Percentiles rank a stretch among this genome's conserved stretches.
These are phyloP conservation scores for Drosophila triauraria DNA, from an alignment of 1,140 invertebrate species.

Conservation along the genomic window DNA sequence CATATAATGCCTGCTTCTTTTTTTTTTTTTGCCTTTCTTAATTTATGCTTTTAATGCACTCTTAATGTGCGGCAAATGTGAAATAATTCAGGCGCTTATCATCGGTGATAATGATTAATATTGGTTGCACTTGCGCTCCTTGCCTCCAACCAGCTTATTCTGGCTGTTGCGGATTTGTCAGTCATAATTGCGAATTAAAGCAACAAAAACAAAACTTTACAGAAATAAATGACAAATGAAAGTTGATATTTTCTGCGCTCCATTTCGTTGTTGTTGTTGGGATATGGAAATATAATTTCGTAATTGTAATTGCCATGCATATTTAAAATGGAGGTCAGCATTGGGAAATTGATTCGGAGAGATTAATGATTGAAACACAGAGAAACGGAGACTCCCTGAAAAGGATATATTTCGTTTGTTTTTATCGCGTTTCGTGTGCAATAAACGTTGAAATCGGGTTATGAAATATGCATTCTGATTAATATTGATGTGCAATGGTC, in stretches of 20 bases:
- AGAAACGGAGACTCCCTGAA: constrained; percentile 12
- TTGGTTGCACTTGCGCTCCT: constrained; percentile 43
- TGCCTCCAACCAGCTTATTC: constrained; percentile 5
- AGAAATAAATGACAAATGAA: constrained; percentile 58
- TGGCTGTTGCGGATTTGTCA: constrained; percentile 46
- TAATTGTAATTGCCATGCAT: constrained; percentile 60
- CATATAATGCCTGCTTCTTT: neutral
- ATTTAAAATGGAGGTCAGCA: constrained; percentile 62
- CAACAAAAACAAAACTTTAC: constrained; percentile 31
- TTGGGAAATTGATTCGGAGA: constrained; percentile 47
- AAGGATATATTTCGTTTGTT: constrained; percentile 34
- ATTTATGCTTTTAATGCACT: constrained; percentile 78
- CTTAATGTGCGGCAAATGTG: constrained; percentile 74
- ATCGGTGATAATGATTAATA: constrained; percentile 80
- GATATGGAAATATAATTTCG: constrained; percentile 55
- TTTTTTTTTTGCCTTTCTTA: constrained; percentile 48
- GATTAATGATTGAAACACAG: constrained; percentile 53
- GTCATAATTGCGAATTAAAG: constrained; percentile 50
- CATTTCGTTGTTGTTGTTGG: constrained; percentile 5
- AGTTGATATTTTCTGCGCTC: constrained; percentile 29
- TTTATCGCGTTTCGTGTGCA: constrained; percentile 34
- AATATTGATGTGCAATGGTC: constrained; percentile 40
- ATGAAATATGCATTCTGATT: constrained; percentile 54
- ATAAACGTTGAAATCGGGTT: constrained; percentile 44
- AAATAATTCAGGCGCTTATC: constrained; percentile 79